Percentiles rank a stretch among this genome's conserved stretches.
phyloP scores from a whole-genome alignment of 2,113 vertebrate genomes.

The Chlamydotis undulata region DNA sequence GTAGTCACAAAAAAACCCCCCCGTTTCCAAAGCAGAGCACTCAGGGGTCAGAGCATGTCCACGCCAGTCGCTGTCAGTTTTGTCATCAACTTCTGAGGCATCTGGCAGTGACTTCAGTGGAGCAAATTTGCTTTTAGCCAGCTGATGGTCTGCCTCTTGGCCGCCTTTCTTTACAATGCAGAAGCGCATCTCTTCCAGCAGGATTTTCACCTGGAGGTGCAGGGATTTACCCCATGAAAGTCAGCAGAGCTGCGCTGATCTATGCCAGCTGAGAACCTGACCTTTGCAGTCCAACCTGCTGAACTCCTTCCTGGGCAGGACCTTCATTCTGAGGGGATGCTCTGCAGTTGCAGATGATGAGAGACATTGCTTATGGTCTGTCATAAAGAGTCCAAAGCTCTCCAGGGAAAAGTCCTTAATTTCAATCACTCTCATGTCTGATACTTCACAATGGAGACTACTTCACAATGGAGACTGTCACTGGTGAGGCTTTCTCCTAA shows the following conservation, averaged over 20 bases:
- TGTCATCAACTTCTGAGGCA: neutral
- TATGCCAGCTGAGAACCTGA: neutral
- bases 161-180: neutral
- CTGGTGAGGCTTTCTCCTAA: neutral
- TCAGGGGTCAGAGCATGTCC: neutral
- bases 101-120: neutral
- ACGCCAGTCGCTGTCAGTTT: neutral
- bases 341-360: neutral
- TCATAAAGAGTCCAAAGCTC: conserved; percentile 22
- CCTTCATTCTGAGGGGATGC: neutral
- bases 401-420: neutral
- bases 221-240: neutral
- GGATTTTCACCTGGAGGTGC: neutral
- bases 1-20: neutral
- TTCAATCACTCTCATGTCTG: neutral
- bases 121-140: neutral
- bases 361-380: neutral
- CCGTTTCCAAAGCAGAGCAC: neutral
- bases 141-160: neutral
- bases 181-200: neutral
- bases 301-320: neutral
- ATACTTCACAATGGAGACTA: neutral
- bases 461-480: neutral
- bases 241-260: neutral
- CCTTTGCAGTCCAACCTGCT: neutral